Conservation (phyloP, 2,113 vertebrate genomes). For the Saguinus midas region DNA sequence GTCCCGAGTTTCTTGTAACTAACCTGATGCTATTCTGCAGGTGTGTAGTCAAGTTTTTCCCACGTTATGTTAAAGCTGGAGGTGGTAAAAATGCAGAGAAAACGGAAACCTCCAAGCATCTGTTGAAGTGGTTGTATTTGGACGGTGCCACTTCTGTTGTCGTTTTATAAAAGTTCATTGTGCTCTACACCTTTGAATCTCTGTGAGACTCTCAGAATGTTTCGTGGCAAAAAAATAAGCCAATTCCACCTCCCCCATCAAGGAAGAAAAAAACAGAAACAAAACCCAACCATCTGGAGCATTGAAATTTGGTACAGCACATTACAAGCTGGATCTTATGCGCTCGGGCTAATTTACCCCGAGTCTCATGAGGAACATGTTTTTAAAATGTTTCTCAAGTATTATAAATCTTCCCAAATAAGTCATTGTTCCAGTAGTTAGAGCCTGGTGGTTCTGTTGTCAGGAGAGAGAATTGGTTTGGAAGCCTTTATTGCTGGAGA, state of each 20-base stretch:
- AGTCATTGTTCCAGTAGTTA: background rate
- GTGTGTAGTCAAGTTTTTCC: background rate
- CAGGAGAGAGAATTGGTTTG: background rate
- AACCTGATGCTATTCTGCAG: no score
- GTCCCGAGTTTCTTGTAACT: background rate
- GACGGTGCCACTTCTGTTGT: background rate
- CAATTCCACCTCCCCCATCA: no score
- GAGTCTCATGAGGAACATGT: background rate
- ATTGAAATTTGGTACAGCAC: background rate
- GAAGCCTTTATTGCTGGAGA: background rate
- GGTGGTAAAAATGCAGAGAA: background rate
- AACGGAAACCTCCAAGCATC: fast-evolving
- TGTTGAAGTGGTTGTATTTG: no score
- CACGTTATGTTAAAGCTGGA: background rate
- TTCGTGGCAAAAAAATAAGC: background rate
- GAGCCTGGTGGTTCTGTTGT: background rate
- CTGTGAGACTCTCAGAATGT: background rate
- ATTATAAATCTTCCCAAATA: background rate
- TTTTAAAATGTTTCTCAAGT: background rate
- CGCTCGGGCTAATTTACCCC: background rate
- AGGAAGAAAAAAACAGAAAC: background rate
- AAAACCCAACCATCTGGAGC: conserved; percentile 19
- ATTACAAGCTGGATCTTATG: background rate
- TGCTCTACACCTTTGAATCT: background rate
- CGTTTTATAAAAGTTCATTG: background rate